Evolutionary conservation across 2,797 vertebrate genomes (phyloP), one percentile per base, ranked within the genome.

Genomic region (Muscicapa comitata): DNA sequence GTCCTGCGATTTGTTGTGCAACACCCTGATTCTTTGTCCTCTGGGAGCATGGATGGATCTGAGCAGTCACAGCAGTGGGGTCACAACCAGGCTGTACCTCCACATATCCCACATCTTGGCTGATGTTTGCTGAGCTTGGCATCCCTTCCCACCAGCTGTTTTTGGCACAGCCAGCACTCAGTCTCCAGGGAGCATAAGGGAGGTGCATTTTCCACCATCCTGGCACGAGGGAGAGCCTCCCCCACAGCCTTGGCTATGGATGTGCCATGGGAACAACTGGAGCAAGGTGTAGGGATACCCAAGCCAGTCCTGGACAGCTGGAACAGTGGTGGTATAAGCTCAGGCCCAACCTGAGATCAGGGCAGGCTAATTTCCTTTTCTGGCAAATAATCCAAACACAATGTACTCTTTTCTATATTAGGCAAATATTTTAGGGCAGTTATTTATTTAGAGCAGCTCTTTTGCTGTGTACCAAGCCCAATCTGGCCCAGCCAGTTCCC

Each of bases 191-290:
- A 37, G 6, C 37, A 3, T 12, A 4, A 28, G 53, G 51, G 38
- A 38, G 18, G 13, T 48, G n/a, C 19, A 10, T 75, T 82, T 77
- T 54, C 42, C 66, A 71, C 24, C 25, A 58, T 61, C 62, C 17
- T 3, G 7, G 2, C 21, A 6, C 4, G 13, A 57, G 28, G 54
- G 13, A 75, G 47, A 61, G 43, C 35, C 19, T 73, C 21, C 4
- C 6, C 54, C 12, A 13, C 7, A n/a, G 53, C 53, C 71, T 8
- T 10, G 14, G 20, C 6, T 9, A 5, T 12, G 45, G 45, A 31
- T 42, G 5, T 15, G 16, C 42, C 77, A 35, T 0, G 0, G 40
- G 9, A 37, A 6, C 7, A 20, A 16, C 51, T 13, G 72, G 55
- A 80, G 40, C 4, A 0, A 2, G 28, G 31, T 4, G n/a, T 3